These are phyloP conservation scores for Apotomis betuletana DNA, from an alignment of 2,888 invertebrate genomes.

Conservation along the genomic window DNA sequence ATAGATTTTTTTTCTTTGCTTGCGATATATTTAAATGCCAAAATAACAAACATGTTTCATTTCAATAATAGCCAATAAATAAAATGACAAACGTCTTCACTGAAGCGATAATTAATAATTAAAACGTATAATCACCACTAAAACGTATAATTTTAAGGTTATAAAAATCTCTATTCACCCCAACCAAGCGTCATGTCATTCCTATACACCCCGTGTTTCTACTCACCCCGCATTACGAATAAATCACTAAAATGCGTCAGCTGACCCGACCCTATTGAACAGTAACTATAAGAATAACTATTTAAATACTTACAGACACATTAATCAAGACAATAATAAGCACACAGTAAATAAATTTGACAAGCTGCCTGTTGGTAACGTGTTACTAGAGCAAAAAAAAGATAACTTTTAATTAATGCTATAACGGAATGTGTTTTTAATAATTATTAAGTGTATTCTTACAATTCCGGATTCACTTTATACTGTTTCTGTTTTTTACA, in stretches of 20 bases:
- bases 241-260: background rate
- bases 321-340: background rate
- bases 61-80: too few relatives aligned
- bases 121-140: too few relatives aligned
- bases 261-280: background rate
- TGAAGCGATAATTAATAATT: too few relatives aligned
- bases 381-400: background rate
- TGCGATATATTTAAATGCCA: too few relatives aligned
- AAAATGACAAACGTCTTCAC: background rate
- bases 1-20: too few relatives aligned
- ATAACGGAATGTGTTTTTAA: background rate
- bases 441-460: too few relatives aligned
- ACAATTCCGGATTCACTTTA: too few relatives aligned
- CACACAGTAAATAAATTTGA: background rate
- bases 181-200: background rate
- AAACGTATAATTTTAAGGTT: too few relatives aligned
- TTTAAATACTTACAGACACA: conserved; percentile 1
- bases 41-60: background rate
- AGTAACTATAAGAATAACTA: background rate
- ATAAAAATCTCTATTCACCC: conserved; percentile 12
- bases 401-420: too few relatives aligned
- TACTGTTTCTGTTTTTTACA: too few relatives aligned
- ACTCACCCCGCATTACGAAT: conserved; percentile 6
- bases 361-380: conserved; percentile 4
- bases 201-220: conserved; percentile 9